Evolutionary conservation across 2,888 invertebrate genomes (phyloP), one percentile per base, ranked within the genome.

Genomic region (Heliothis peltigera): DNA sequence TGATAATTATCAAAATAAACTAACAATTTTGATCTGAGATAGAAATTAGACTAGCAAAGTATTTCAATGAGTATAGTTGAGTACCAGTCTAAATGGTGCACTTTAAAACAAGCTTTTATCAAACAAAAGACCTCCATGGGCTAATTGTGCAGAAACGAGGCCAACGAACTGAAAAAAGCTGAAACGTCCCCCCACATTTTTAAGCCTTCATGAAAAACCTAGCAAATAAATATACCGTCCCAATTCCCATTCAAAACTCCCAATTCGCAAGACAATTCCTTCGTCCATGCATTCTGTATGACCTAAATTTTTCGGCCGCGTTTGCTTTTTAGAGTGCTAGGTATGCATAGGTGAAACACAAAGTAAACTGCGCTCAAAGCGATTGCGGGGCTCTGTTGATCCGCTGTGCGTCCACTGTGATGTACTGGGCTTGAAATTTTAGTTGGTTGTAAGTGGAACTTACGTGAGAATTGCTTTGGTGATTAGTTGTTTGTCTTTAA

Each of bases 341-440:
- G 58, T 65, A 65, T 76, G 77, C 48, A 71, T 60, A 73, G 44
- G 51, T 70, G 48, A 60, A 72, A 68, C 75, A 55, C 59, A 73
- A 77, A 77, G 74, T 61, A 58, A 77, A 74, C 69, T 56, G 52
- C 51, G 60, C 63, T 60, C 60, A 75, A 74, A 75, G 78, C 63
- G 54, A 60, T 77, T 74, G 68, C 56, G 47, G 68, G 44, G 15
- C 48, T 25, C 28, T 68, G 78, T 68, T 75, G 75, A 74, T 73
- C 59, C 43, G 18, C 48, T 53, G 46, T 52, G 44, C 52, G 53
- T 62, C 35, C 46, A 35, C 21, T 39, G 57, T 15, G 65, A 47
- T 56, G 43, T 43, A 42, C 21, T 1, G 0, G 51, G 58, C 55
- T 59, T 44, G 64, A 64, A 22, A 22, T 42, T 19, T 22, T 21